phyloP scores from a whole-genome alignment of 2,113 vertebrate genomes.

The Myrmecophaga tridactyla region DNA sequence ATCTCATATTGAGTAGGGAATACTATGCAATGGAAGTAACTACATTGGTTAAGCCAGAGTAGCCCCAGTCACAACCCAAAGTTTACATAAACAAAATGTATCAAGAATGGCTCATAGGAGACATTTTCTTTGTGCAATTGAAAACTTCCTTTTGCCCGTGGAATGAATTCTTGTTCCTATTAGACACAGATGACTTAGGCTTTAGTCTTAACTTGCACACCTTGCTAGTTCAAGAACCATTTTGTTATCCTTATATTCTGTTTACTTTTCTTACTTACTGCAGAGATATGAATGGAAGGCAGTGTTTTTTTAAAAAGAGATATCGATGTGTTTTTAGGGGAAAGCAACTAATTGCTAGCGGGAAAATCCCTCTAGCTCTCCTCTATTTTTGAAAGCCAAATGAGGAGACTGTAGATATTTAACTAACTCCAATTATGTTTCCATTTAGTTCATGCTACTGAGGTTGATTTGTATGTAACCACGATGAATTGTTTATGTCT shows the following conservation, averaged over 20 bases:
- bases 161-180: neutral
- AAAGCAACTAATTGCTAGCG: constrained; percentile 30
- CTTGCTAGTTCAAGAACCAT: neutral
- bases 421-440: constrained; percentile 53
- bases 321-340: constrained; percentile 6
- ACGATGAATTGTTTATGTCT: constrained; percentile 22
- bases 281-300: neutral
- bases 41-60: neutral
- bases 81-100: neutral
- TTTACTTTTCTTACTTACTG: neutral
- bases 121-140: neutral
- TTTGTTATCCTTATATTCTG: neutral
- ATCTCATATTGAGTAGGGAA: neutral
- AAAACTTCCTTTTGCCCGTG: neutral
- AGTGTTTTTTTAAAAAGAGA: constrained; percentile 14
- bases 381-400: constrained; percentile 65
- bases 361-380: constrained; percentile 36
- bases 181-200: neutral
- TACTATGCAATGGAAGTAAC: neutral
- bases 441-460: constrained; percentile 51
- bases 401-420: constrained; percentile 51
- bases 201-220: neutral
- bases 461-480: constrained; percentile 53
- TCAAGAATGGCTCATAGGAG: neutral
- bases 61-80: neutral